These are phyloP conservation scores for Crematogaster levior DNA, from an alignment of 2,888 invertebrate genomes.

Conservation along the genomic window DNA sequence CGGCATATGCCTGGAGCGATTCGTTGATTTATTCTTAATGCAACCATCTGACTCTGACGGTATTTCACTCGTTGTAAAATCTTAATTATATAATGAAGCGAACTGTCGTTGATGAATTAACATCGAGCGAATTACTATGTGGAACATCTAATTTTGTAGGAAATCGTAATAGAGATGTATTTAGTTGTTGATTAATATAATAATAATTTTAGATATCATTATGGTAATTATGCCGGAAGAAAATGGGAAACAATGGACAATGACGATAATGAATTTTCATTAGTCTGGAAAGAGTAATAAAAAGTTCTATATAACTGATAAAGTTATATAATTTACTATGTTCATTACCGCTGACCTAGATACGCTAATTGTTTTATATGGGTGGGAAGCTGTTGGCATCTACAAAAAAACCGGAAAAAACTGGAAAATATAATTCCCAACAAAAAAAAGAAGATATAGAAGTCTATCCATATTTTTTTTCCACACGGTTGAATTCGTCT, in stretches of 20 bases:
- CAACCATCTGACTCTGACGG: constrained; percentile 54
- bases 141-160: neutral
- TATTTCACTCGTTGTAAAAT: constrained; percentile 20
- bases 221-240: neutral
- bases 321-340: constrained; percentile 31
- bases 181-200: neutral
- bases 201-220: neutral
- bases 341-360: constrained; percentile 33
- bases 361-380: constrained; percentile 42
- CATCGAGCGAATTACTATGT: neutral
- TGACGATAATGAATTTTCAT: neutral
- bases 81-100: neutral
- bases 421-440: constrained; percentile 12
- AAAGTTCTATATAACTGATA: neutral
- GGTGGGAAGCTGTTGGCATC: neutral
- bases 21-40: constrained; percentile 63
- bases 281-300: neutral
- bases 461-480: constrained; percentile 4
- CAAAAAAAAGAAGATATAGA: neutral
- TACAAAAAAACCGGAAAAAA: constrained; percentile 8
- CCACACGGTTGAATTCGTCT: constrained; percentile 11
- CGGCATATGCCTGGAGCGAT: constrained; percentile 61
- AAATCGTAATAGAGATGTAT: neutral
- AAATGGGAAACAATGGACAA: neutral
- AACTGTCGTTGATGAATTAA: neutral